phyloP scores from a whole-genome alignment of 2,888 invertebrate genomes.

The Serripes groenlandicus region DNA sequence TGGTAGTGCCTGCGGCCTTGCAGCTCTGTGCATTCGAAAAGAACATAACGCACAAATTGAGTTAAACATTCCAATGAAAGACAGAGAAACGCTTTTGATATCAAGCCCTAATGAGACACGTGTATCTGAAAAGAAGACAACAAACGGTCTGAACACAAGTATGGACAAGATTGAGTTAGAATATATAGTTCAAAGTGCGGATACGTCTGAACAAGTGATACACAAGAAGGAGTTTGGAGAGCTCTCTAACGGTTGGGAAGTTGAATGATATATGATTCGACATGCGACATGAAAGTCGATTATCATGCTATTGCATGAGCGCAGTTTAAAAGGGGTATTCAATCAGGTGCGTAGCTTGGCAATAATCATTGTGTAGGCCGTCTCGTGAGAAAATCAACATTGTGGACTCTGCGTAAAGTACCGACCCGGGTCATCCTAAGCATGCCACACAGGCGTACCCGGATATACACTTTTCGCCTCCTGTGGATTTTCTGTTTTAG shows the following conservation, averaged over 20 bases:
- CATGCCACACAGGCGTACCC: no score
- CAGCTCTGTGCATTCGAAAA: slow-evolving; percentile 2
- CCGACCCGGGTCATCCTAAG: no score
- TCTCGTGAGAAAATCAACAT: no score
- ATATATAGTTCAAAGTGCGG: background rate
- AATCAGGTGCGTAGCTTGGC: no score
- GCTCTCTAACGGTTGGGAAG: background rate
- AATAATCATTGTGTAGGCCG: no score
- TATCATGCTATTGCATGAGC: no score
- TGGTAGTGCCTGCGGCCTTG: slow-evolving; percentile 12
- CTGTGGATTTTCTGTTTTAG: no score
- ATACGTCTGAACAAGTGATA: background rate
- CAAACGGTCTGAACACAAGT: background rate
- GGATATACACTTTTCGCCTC: no score
- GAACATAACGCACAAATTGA: background rate
- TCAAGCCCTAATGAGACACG: background rate
- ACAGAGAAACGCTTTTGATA: background rate
- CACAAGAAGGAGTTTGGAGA: background rate
- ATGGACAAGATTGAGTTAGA: slow-evolving; percentile 5
- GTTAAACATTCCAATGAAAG: slow-evolving; percentile 2
- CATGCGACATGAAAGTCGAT: no score
- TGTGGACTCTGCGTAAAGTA: no score
- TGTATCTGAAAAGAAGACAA: background rate
- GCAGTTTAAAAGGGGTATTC: no score
- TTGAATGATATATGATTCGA: no score